phyloP scores from a whole-genome alignment of 2,888 invertebrate genomes.

The Nemurella pictetii region DNA sequence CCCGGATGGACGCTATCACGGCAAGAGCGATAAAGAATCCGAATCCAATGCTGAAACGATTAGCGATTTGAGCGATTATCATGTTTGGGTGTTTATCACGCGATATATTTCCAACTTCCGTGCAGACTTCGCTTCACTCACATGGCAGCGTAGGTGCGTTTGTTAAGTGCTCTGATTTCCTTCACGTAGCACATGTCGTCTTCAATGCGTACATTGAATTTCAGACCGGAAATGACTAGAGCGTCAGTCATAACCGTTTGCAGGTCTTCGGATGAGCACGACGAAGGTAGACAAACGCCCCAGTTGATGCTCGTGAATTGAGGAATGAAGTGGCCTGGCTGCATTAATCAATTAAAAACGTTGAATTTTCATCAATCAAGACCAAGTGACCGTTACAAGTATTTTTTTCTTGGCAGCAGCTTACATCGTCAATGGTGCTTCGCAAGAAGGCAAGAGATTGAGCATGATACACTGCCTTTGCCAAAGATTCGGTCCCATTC shows the following conservation, averaged over 20 bases:
- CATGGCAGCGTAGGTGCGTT: conserved; percentile 56
- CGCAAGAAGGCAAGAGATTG: conserved; percentile 67
- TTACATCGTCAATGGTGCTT: conserved; percentile 65
- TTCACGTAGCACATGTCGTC: conserved; percentile 63
- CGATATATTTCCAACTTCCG: too few species aligned
- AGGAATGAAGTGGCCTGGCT: conserved; percentile 75
- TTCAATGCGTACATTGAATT: conserved; percentile 61
- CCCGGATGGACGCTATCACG: not conserved
- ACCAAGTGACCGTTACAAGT: too few species aligned
- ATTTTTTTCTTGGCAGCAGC: too few species aligned
- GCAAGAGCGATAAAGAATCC: not conserved
- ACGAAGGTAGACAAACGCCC: conserved; percentile 70
- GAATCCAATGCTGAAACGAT: not conserved
- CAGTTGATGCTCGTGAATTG: conserved; percentile 71
- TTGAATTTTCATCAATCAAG: too few species aligned
- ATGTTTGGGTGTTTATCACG: too few species aligned
- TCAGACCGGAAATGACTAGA: conserved; percentile 61
- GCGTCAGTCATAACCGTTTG: conserved; percentile 61
- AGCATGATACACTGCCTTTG: conserved; percentile 60
- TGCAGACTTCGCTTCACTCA: conserved; percentile 47
- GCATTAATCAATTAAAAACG: too few species aligned
- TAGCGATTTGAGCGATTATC: not conserved
- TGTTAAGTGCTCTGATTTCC: conserved; percentile 46
- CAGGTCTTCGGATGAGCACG: conserved; percentile 63
- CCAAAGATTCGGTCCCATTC: conserved; percentile 47